phyloP scores from a whole-genome alignment of 2,797 vertebrate species.

The Carapus acus region DNA sequence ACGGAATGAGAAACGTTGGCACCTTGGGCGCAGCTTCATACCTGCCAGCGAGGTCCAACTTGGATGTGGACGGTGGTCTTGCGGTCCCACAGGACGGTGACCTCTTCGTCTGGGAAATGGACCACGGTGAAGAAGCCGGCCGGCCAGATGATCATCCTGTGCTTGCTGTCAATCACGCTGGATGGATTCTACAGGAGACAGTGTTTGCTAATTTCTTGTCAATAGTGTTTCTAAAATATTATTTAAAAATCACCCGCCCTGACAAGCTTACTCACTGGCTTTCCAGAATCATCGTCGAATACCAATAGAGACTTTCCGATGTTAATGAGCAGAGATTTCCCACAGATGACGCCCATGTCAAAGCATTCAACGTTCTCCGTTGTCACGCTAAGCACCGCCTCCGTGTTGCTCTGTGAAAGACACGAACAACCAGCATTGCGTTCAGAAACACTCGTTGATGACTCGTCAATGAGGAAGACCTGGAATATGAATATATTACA shows the following conservation, averaged over 20 bases:
- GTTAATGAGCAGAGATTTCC: conserved; percentile 81
- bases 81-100: conserved; percentile 92
- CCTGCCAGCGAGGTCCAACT: conserved; percentile 92
- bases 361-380: conserved; percentile 89
- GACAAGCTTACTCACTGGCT: conserved; percentile 77
- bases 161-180: conserved; percentile 77
- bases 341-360: conserved; percentile 83
- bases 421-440: neutral
- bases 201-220: neutral
- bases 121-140: conserved; percentile 88
- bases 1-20: too few relatives aligned
- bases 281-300: conserved; percentile 85
- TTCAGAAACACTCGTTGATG: too few relatives aligned
- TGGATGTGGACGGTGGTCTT: conserved; percentile 90
- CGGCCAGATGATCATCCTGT: conserved; percentile 81
- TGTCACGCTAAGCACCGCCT: conserved; percentile 77
- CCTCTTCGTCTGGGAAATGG: conserved; percentile 80
- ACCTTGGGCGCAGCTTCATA: conserved; percentile 39
- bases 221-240: too few relatives aligned
- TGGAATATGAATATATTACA: too few relatives aligned
- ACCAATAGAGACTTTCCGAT: conserved; percentile 78
- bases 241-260: too few relatives aligned
- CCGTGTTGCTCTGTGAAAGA: conserved; percentile 73
- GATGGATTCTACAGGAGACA: conserved; percentile 74
- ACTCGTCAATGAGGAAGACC: too few relatives aligned